Percentiles rank a stretch among this genome's conserved stretches.
Conservation (phyloP, 2,888 invertebrate genomes). For the Pterostichus niger region DNA sequence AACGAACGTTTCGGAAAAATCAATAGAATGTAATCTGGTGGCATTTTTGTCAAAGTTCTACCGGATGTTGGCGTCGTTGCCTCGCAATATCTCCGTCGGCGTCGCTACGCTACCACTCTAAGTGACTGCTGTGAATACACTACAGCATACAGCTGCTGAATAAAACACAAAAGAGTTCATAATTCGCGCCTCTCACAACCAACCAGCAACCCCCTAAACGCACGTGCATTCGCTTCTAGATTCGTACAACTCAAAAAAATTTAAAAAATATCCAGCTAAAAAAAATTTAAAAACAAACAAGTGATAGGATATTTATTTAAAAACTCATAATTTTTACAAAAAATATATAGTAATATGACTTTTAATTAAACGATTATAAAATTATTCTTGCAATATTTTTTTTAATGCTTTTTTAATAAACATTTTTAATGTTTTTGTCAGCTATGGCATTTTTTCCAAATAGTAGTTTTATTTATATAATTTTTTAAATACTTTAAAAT, state of each 20-base stretch:
- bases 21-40: slow-evolving; percentile 82
- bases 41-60: slow-evolving; percentile 77
- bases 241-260: slow-evolving; percentile 4
- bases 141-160: slow-evolving; percentile 51
- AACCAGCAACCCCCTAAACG: not conserved
- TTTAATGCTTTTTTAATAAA: too few relatives aligned
- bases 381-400: too few relatives aligned
- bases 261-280: not conserved
- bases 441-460: too few relatives aligned
- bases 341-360: too few relatives aligned
- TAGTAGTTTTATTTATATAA: too few relatives aligned
- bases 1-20: slow-evolving; percentile 82
- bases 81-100: slow-evolving; percentile 76
- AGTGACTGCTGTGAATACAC: not conserved
- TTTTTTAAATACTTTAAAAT: too few relatives aligned
- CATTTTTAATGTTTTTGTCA: too few relatives aligned
- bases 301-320: not conserved
- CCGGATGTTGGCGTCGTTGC: slow-evolving; percentile 70
- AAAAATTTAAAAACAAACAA: not conserved
- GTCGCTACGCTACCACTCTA: slow-evolving; percentile 72
- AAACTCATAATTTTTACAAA: not conserved
- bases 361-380: too few relatives aligned
- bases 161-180: slow-evolving; percentile 31
- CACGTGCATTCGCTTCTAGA: slow-evolving; percentile 18
- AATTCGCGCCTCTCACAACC: slow-evolving; percentile 37